phyloP scores from a whole-genome alignment of 2,797 vertebrate genomes.

The Tokudaia muenninki region DNA sequence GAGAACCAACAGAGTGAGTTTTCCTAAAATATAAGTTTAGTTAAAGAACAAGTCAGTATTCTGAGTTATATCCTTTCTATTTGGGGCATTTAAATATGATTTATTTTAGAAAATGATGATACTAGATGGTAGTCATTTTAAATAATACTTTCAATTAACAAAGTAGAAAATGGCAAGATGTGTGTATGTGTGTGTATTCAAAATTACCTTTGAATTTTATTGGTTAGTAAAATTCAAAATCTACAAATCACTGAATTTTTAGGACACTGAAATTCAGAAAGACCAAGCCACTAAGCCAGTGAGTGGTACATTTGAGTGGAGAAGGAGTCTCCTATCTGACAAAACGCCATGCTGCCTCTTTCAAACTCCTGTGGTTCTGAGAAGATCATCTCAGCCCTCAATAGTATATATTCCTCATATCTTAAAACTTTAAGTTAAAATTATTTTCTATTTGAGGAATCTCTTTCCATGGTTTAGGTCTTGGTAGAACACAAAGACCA shows the following conservation, averaged over 20 bases:
- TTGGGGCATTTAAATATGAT: slow-evolving; percentile 37
- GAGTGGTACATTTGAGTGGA: too few species aligned
- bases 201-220: slow-evolving; percentile 42
- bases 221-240: slow-evolving; percentile 41
- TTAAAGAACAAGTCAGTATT: slow-evolving; percentile 42
- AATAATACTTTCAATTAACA: neutral
- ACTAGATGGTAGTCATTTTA: neutral
- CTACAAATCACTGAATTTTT: slow-evolving; percentile 8
- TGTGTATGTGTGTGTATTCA: neutral
- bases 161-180: neutral
- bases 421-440: slow-evolving; percentile 16
- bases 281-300: neutral
- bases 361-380: neutral
- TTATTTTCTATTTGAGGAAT: neutral
- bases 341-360: neutral
- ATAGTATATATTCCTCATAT: neutral
- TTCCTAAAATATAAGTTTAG: neutral
- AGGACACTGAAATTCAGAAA: slow-evolving; percentile 11
- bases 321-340: neutral
- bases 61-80: neutral
- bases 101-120: slow-evolving; percentile 22
- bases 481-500: neutral
- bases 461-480: neutral
- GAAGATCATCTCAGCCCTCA: neutral
- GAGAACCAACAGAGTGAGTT: neutral